Conservation (phyloP, 2,113 vertebrate genomes). For the Rhizomys pruinosus region DNA sequence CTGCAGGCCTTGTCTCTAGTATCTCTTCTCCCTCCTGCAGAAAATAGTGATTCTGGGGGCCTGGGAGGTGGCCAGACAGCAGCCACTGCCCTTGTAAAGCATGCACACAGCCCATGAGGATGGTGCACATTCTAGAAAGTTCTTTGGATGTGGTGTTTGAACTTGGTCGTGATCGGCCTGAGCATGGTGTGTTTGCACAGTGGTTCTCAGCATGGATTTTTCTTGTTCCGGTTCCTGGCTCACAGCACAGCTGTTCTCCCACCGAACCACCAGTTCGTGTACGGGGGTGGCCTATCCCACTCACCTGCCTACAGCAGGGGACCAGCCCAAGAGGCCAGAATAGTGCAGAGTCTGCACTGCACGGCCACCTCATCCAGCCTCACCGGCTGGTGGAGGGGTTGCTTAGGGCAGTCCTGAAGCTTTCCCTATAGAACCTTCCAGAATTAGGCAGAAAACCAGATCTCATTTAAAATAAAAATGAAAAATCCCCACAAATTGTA, state of each 20-base stretch:
- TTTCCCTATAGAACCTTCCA: neutral
- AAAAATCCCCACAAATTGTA: neutral
- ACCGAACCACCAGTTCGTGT: neutral
- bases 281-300: neutral
- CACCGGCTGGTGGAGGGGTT: neutral
- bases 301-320: neutral
- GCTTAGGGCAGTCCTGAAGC: neutral
- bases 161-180: neutral
- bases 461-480: neutral
- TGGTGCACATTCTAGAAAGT: neutral
- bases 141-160: neutral
- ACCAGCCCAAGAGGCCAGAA: neutral
- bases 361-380: neutral
- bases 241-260: neutral
- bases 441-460: conserved; percentile 46
- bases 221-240: neutral
- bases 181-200: neutral
- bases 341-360: neutral
- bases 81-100: no score
- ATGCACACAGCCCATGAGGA: neutral
- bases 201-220: conserved; percentile 35
- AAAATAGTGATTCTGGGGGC: neutral
- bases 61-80: neutral
- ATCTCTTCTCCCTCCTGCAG: neutral
- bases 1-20: neutral